Base-by-base conservation (phyloP, 2,113 vertebrate species). In the Corythornis cristatus region DNA sequence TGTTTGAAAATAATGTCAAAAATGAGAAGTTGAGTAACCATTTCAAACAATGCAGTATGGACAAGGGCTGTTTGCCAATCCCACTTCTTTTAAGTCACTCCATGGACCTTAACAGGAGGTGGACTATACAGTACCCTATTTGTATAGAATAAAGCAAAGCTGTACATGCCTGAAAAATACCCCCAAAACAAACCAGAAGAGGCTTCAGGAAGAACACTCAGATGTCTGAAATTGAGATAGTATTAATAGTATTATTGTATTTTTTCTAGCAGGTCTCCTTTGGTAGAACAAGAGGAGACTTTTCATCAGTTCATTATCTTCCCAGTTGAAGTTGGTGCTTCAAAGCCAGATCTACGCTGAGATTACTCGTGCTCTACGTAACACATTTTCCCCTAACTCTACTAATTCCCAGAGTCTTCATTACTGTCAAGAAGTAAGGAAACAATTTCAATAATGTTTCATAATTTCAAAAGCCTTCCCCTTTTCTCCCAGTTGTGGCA, bases 1-100 rank as follows among this genome's bases (percentile, higher is more conserved):
- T 79, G 25, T 86, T 90, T 86, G 50, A 88, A 88, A 90, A 62
- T 62, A 83, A 73, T 54, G 62, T 92, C 58, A 84, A 90, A 78
- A 62, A 90, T 87, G 67, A 57, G 45, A 78, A 79, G 33, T 1
- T 85, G 73, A 68, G 33, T 78, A 84, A 82, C 33, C 12, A 40
- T 88, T 93, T 88, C 35, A 78, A 75, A 93, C n/a, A 80, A 67
- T 53, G 40, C 29, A 45, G 14, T 86, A 89, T 31, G 35, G 70
- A 75, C 12, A 61, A 84, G 40, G 21, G 21, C 54, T 66, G 5
- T 87, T 78, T 87, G 62, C 68, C 61, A 94, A 6, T 4, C 19
- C 28, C 5, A 22, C 5, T 83, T 62, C 64, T 83, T 43, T 75
- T 71, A 86, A 86, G 29, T 71, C 15, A 79, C 62, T 68, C 81